These are phyloP conservation scores for Melitaea athalia DNA, from an alignment of 2,888 invertebrate species.

Conservation along the genomic window DNA sequence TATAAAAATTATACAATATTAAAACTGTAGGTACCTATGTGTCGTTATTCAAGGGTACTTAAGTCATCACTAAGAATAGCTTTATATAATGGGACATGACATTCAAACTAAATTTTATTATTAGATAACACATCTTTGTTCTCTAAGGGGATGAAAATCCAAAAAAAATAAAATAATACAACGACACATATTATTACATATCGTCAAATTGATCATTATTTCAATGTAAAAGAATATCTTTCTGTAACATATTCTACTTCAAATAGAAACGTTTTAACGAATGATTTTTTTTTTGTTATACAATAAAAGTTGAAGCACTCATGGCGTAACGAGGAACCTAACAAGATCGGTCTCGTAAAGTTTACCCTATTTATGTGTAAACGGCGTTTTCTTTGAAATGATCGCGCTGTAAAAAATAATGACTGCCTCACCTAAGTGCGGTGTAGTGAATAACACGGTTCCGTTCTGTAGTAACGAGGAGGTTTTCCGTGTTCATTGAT, in stretches of 20 bases:
- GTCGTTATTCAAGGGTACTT: too few relatives aligned
- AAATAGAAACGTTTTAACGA: conserved; percentile 18
- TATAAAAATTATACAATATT: too few relatives aligned
- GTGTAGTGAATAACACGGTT: conserved; percentile 16
- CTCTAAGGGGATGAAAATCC: too few relatives aligned
- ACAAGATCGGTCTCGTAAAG: conserved; percentile 38
- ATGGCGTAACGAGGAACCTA: conserved; percentile 36
- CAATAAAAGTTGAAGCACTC: conserved; percentile 26
- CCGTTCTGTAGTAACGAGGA: not conserved
- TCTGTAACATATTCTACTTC: not conserved
- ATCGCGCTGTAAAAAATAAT: conserved; percentile 42
- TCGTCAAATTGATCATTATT: too few relatives aligned
- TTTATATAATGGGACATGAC: too few relatives aligned
- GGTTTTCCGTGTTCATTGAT: not conserved
- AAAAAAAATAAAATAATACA: too few relatives aligned
- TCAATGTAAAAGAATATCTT: not conserved
- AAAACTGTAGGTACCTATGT: too few relatives aligned
- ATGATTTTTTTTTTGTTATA: conserved; percentile 5
- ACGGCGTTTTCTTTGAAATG: conserved; percentile 32
- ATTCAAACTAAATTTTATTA: too few relatives aligned
- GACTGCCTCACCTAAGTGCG: conserved; percentile 19
- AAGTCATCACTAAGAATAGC: too few relatives aligned
- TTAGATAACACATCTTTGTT: too few relatives aligned
- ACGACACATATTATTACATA: too few relatives aligned
- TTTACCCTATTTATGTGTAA: conserved; percentile 42